Evolutionary conservation across 1,140 invertebrate genomes (phyloP), one percentile per base, ranked within the genome.

Genomic region (Aphelenchoides fujianensis): DNA sequence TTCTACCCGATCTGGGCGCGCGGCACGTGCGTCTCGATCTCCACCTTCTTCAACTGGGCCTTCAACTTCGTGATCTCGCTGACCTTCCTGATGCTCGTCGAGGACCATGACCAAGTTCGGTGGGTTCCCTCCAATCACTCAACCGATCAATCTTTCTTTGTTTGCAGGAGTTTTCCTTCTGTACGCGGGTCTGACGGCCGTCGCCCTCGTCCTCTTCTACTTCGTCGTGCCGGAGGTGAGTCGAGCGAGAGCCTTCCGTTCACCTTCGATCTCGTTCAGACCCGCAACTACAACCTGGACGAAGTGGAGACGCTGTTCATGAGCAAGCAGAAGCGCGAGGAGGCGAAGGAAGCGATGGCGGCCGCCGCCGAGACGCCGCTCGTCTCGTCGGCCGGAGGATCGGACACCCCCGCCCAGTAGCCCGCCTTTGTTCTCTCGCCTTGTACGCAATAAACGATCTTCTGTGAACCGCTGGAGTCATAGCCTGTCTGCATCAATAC

Each of bases 201-300:
- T 90, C 12, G 91, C 91, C 27, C 80, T 94, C 57, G 81, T 93
- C 34, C 92, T 95, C 84, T 89, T 92, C 9, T 89, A 90, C 75
- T 83, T 91, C 59, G 91, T 89, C 73, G 91, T 97, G 34, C 93
- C 93, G 23, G 94, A n/a, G n/a, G n/a, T n/a, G n/a, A n/a, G n/a
- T n/a, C n/a, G n/a, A n/a, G n/a, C n/a, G n/a, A n/a, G n/a, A 96
- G 86, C 96, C 94, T 0, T 55, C 71, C 7, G 70, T 41, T 32
- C 36, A 55, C 7, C 53, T 72, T 19, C n/a, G n/a, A n/a, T n/a
- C n/a, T n/a, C n/a, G n/a, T n/a, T n/a, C n/a, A n/a, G 36, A 63
- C 7, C 30, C 73, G 27, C 19, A 41, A 2, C 34, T 34, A 69
- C 16, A 19, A 23, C 7, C 34, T 96, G 55, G 92, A 95, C 82